Evolutionary conservation across 2,888 invertebrate genomes (phyloP), one percentile per base, ranked within the genome.

Genomic region (Philaethria dido): DNA sequence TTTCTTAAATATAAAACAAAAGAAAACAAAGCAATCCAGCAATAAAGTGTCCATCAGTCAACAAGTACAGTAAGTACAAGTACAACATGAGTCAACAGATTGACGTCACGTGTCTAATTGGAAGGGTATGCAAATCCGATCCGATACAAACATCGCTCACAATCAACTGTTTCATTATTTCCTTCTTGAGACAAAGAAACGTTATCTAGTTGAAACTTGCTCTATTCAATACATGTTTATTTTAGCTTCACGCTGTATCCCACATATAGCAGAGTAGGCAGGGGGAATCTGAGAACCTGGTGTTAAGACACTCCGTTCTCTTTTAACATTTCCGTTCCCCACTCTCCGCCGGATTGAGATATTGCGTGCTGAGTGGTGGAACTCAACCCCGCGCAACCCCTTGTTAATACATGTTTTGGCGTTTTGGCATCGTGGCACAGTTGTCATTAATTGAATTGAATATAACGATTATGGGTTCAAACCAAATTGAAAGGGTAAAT

Each of bases 91-190:
- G 13, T 60, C 45, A 60, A 60, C 29, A 13, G 60, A 52, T 18
- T 64, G 64, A 64, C 64, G 64, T 64, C 64, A 64, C 64, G 18
- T 39, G 48, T 48, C 33, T 60, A 60, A 60, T 60, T 60, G 60
- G 60, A 60, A 60, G 45, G 18, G 47, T 45, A 60, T 57, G 57
- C 57, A 57, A 44, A 45, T 33, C 33, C 18, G 18, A 44, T 45
- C 44, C 45, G 33, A 60, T 60, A 45, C 47, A 60, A 45, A 60
- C 45, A 60, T 44, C 60, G 33, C 45, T 60, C 47, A 47, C 44
- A 47, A 45, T 47, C 60, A 60, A 47, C 45, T 60, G 45, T 45
- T 47, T 60, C 14, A 60, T 60, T 60, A 60, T 60, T 60, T 60
- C 60, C 45, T 47, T 33, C 18, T 33, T 29, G 29, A 11, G 45